phyloP scores from a whole-genome alignment of 1,140 invertebrate species.

The Asbolus verrucosus region DNA sequence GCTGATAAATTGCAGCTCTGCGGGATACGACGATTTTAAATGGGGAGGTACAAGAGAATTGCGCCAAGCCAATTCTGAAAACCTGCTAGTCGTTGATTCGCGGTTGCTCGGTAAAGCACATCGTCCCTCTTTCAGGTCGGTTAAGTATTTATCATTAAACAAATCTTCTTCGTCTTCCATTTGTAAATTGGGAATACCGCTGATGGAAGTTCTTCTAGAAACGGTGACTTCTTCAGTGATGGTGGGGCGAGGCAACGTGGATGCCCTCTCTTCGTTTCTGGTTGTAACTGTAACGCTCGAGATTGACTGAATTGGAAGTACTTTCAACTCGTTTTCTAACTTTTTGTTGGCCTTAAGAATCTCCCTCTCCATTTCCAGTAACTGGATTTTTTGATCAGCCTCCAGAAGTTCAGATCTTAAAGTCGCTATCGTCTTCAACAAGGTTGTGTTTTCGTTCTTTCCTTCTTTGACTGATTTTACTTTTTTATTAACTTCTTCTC shows the following conservation, averaged over 20 bases:
- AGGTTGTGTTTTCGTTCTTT: conserved; percentile 48
- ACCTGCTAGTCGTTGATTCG: conserved; percentile 64
- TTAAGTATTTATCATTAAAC: conserved; percentile 80
- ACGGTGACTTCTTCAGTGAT: conserved; percentile 49
- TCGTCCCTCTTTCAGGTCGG: conserved; percentile 72
- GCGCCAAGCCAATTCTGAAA: conserved; percentile 81
- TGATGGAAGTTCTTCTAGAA: conserved; percentile 53
- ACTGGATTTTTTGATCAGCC: conserved; percentile 53
- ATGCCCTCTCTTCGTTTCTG: conserved; percentile 2
- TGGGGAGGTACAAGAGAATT: conserved; percentile 91
- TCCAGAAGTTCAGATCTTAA: conserved; percentile 50
- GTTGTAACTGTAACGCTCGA: neutral
- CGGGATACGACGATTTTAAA: conserved; percentile 89
- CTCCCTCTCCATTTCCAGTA: conserved; percentile 50
- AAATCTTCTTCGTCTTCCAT: conserved; percentile 86
- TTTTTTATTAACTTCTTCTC: conserved; percentile 66
- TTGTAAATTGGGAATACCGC: conserved; percentile 68
- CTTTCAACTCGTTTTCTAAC: neutral
- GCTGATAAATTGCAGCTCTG: conserved; percentile 80
- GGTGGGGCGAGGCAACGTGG: conserved; percentile 24
- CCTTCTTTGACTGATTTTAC: conserved; percentile 61
- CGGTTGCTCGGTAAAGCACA: conserved; percentile 55
- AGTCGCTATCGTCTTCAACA: conserved; percentile 50
- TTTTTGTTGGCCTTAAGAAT: conserved; percentile 47
- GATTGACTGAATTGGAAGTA: no score